A percentile compares a stretch with the other conserved stretches of the same genome.
These are phyloP conservation scores for Clarias fuscus DNA, from an alignment of 2,797 vertebrate genomes.

Conservation along the genomic window DNA sequence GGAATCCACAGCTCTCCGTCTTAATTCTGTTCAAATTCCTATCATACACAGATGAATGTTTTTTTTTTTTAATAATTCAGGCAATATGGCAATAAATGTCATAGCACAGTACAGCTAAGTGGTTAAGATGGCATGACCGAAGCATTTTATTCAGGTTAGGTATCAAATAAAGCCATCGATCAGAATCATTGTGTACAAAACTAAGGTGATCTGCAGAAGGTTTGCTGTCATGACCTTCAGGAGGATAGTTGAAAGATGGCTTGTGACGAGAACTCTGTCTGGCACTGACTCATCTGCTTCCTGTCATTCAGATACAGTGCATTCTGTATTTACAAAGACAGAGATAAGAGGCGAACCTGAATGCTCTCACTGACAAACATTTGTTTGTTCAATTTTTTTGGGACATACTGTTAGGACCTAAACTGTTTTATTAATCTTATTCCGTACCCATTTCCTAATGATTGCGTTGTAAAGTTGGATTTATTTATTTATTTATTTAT, in stretches of 20 bases:
- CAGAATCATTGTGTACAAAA: not conserved
- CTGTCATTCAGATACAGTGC: constrained; percentile 33
- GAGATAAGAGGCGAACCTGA: not conserved
- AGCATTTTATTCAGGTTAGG: not conserved
- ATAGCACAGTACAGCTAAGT: not conserved
- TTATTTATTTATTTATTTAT: not conserved
- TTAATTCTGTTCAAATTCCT: not conserved
- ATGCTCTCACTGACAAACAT: constrained; percentile 11
- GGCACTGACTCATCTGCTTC: constrained; percentile 22
- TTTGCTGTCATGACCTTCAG: not conserved
- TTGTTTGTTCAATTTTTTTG: not conserved
- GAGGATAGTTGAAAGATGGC: not conserved
- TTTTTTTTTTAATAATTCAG: not conserved
- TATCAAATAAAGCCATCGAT: not conserved
- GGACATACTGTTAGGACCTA: not conserved
- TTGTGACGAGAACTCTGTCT: constrained; percentile 7
- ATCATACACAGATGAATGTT: not conserved
- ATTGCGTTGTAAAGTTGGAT: not conserved
- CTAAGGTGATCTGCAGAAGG: not conserved
- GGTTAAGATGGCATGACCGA: not conserved
- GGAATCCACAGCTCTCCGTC: not conserved
- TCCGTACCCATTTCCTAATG: not conserved
- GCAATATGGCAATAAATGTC: not conserved
- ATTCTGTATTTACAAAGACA: constrained; percentile 12
- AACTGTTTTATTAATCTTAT: not conserved